Base-by-base conservation (phyloP, 2,888 invertebrate species). In the Tridacna gigas region DNA sequence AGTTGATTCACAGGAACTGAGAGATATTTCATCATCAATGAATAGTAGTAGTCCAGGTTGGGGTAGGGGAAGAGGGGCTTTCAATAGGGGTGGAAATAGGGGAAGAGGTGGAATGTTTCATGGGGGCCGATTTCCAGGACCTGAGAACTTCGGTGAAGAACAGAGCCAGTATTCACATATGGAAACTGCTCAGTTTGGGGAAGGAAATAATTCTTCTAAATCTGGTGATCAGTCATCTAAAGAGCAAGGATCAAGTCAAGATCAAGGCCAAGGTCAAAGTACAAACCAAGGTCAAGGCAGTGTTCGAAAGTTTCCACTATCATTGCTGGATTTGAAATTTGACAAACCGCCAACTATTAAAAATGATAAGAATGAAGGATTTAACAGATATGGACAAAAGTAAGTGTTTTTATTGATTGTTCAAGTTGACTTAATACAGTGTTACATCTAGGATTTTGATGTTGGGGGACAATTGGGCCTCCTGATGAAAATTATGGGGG, bases 251-350 rank as follows among this genome's bases (percentile, higher is more conserved):
- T 26, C 69, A 20, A 47, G 45, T 51, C 51, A 51, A 37, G 20
- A 12, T 37, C 71, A 25, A 45, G 37, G 61, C 18, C 75, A 75
- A 47, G 73, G 65, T 22, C 73, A 73, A 73, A 71, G 71, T 22
- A 25, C 71, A 71, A 63, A 60, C 25, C 73, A 78, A 60, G 74
- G 69, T n/a, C 48, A 45, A 71, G 77, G 71, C 13, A 25, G 51
- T 26, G 80, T 79, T 22, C 73, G 77, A 56, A 80, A 66, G 61
- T 83, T 81, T 51, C 83, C 83, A n/a, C 74, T 83, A 9, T 79
- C 86, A 20, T 51, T 86, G 63, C 60, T 86, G 74, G 82, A 82
- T 74, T 60, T 86, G 0, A 74, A 75, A 18, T 81, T 86, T 56
- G 76, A 77, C 66, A 75, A 83, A 25, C 80, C 81, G 4, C 79